Percentiles rank a stretch among this genome's conserved stretches.
These are phyloP conservation scores for Gambelia wislizenii DNA, from an alignment of 2,797 vertebrate species.

Conservation along the genomic window DNA sequence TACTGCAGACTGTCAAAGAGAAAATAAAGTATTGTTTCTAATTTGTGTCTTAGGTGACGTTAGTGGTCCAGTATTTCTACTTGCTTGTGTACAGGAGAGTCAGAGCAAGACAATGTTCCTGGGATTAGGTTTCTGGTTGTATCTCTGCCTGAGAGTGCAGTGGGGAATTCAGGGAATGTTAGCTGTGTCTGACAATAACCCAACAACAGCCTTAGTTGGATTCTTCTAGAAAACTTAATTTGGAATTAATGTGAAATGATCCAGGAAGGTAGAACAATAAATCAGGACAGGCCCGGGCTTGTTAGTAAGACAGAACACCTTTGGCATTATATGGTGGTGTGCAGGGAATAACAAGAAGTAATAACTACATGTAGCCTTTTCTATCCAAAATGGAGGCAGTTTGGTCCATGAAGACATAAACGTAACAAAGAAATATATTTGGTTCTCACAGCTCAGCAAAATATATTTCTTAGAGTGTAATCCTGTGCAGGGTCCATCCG, in stretches of 20 bases:
- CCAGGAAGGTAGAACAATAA: slow-evolving; percentile 3
- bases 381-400: background rate
- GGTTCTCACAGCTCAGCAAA: background rate
- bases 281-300: too few relatives aligned
- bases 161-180: background rate
- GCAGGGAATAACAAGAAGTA: background rate
- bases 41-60: background rate
- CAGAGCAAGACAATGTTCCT: background rate
- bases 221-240: background rate
- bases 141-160: background rate
- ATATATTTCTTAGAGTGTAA: background rate
- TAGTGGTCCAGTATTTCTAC: too few relatives aligned
- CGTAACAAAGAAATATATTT: background rate
- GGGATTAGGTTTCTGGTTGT: background rate
- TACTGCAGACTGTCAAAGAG: background rate
- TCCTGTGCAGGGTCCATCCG: background rate
- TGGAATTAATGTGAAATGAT: background rate
- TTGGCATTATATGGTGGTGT: background rate
- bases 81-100: background rate
- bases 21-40: background rate
- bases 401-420: background rate
- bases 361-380: background rate
- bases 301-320: background rate
- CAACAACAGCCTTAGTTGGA: background rate
- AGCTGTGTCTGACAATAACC: background rate